phyloP scores from a whole-genome alignment of 2,888 invertebrate genomes.

The Dione juno region DNA sequence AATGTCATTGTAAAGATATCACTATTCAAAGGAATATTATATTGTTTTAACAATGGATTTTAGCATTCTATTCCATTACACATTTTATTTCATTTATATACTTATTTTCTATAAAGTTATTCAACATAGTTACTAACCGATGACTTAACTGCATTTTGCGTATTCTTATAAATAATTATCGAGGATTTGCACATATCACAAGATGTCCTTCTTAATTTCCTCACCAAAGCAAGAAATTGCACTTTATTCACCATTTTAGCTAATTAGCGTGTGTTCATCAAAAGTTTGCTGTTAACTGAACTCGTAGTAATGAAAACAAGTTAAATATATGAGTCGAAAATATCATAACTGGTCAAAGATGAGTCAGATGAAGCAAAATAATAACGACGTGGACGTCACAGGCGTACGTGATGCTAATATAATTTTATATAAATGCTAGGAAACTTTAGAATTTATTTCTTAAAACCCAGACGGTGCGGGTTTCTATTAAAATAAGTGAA shows the following conservation, averaged over 20 bases:
- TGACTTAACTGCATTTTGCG: slow-evolving; percentile 49
- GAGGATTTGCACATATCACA: slow-evolving; percentile 55
- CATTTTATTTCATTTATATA: not conserved
- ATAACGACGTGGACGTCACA: slow-evolving; percentile 53
- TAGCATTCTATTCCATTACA: not conserved
- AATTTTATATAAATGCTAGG: not conserved
- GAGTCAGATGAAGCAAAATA: slow-evolving; percentile 51
- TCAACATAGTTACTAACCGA: slow-evolving; percentile 47
- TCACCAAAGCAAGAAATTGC: slow-evolving; percentile 40
- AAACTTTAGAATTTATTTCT: slow-evolving; percentile 11
- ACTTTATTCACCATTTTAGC: slow-evolving; percentile 46
- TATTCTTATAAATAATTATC: slow-evolving; percentile 48
- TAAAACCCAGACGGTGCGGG: slow-evolving; percentile 2
- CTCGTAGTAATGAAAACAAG: slow-evolving; percentile 54
- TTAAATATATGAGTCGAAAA: slow-evolving; percentile 57
- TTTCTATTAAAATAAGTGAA: not conserved
- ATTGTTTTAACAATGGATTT: not conserved
- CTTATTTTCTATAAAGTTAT: not conserved
- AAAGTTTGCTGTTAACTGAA: slow-evolving; percentile 57
- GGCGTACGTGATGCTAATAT: slow-evolving; percentile 41
- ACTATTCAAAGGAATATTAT: not conserved
- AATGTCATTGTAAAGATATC: slow-evolving; percentile 22
- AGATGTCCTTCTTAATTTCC: slow-evolving; percentile 38
- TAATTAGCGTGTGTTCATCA: slow-evolving; percentile 49
- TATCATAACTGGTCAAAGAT: slow-evolving; percentile 55